Evolutionary conservation across 2,888 invertebrate species (phyloP), one percentile per base, ranked within the genome.

Genomic region (Noctua janthina): DNA sequence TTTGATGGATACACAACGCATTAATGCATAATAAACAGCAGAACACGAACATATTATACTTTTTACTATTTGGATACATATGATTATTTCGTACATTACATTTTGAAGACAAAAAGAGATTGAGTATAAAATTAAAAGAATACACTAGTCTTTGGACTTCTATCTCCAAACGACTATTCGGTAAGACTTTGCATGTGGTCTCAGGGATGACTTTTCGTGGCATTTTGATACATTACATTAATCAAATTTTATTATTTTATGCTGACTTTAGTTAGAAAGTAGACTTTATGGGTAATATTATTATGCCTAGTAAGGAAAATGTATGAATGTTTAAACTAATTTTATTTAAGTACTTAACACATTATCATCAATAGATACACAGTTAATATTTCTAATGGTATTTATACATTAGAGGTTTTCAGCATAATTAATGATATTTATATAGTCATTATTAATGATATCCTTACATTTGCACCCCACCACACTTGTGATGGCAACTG

Each of bases 71-170:
- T 35, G 69, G 51, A 46, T 46, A 54, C 17, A 79, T 64, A 51
- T 78, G 43, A 62, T 35, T 62, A 23, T 79, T 62, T 17, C 23
- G 17, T 0, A 78, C 4, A 69, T 43, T 29, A n/a, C 13, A 79
- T 69, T 79, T 79, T 62, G 79, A 69, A 69, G 43, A 54, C 10
- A 78, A 10, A 46, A 79, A 79, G 10, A 79, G 17, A 1, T 54
- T 69, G 3, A 79, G 29, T 23, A 43, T 23, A 15, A 78, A 62
- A 13, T 78, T 69, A 15, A 23, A 69, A 35, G 43, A 54, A n/a
- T 64, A n/a, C 3, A 62, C 39, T 43, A 78, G 8, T 46, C 23
- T 54, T 46, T 54, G 62, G 3, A 79, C 5, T 43, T 79, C 79
- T 54, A 54, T 49, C 0, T 78, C 67, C 2, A 78, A 17, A 39